Evolutionary conservation across 2,113 vertebrate species (phyloP), one percentile per base, ranked within the genome.

Genomic region (Leptosomus discolor): DNA sequence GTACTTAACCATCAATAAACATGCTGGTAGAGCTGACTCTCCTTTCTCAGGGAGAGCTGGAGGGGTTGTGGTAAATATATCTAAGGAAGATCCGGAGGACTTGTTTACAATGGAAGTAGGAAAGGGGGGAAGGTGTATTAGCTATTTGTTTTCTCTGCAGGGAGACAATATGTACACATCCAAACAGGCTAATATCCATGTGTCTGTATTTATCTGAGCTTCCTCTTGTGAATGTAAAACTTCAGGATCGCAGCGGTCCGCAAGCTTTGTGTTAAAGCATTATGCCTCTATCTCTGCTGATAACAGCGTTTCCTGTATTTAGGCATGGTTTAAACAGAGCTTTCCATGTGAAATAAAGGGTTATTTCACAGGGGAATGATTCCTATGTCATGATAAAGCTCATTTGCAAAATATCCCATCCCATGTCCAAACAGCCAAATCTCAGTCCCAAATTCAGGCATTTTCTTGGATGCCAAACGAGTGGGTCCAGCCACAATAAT

Each of bases 1-100:
- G 93, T 89, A 85, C 51, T 65, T 48, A 90, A 79, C 58, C 69
- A 87, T 93, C 96, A 95, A 93, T 96, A 97, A 97, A 92, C 73
- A 22, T 29, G 12, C 83, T 2, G 6, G 6, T 18, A 58, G 51
- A 76, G 53, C 65, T 50, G 53, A 48, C 61, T 56, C 32, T 63
- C 11, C 69, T 17, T 75, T 57, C 30, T 21, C 91, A 0, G 7
- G 34, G 7, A 64, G 23, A 16, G 67, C 71, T 46, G 57, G 7
- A 16, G 46, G 12, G 0, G 24, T 14, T 70, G 15, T 12, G 32
- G 29, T 17, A 8, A 89, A 60, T 57, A 3, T 17, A 23, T 41
- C 16, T 15, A 9, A 0, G 4, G 56, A 11, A 36, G 70, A 39
- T 32, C 30, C 34, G 1, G 9, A 67, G 61, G 34, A 34, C 71